phyloP scores from a whole-genome alignment of 2,113 vertebrate genomes.

The Turdus rufiventris region DNA sequence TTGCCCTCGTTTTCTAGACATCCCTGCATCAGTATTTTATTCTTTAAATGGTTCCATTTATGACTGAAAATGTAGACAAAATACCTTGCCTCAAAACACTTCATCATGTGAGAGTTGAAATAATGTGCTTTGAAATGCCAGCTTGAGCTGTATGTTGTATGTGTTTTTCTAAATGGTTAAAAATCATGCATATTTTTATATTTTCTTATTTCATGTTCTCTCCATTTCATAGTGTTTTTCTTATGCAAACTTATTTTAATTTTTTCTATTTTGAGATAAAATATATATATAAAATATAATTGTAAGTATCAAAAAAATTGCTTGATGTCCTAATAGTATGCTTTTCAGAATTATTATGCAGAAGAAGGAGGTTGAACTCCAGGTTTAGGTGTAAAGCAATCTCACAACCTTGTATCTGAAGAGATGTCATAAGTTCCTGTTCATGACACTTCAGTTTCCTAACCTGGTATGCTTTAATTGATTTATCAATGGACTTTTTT shows the following conservation, averaged over 20 bases:
- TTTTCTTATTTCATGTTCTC: background rate
- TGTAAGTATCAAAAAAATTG: background rate
- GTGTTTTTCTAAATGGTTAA: background rate
- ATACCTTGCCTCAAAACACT: background rate
- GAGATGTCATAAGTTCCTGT: background rate
- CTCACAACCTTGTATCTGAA: background rate
- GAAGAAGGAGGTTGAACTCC: background rate
- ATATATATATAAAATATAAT: too few species aligned
- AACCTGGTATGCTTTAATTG: background rate
- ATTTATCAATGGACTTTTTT: background rate
- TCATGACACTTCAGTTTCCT: background rate
- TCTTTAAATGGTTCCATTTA: background rate
- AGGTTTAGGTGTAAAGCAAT: background rate
- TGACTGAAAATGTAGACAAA: background rate
- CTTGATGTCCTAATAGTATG: background rate
- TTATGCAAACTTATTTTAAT: background rate
- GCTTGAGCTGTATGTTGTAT: background rate
- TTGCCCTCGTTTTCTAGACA: background rate
- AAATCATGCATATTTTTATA: background rate
- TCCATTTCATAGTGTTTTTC: background rate
- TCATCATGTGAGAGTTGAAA: background rate
- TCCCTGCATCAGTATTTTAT: background rate
- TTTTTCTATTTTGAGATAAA: background rate
- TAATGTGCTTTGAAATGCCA: background rate
- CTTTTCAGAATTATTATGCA: background rate